Percentiles rank a stretch among this genome's conserved stretches.
phyloP scores from a whole-genome alignment of 2,888 invertebrate species.

The Geotrupes spiniger region DNA sequence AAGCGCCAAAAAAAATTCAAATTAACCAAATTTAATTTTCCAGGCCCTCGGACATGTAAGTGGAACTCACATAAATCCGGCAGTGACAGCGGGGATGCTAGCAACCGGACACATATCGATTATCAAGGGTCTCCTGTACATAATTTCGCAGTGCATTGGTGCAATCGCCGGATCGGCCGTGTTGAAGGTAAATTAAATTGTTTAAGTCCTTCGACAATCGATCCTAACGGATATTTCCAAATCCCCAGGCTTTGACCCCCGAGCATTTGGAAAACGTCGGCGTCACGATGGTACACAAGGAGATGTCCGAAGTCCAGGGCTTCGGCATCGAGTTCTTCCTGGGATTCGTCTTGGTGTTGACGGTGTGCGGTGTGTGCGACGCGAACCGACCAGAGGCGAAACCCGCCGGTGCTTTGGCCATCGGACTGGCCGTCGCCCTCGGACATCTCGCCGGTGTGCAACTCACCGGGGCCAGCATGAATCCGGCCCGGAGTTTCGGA shows the following conservation, averaged over 20 bases:
- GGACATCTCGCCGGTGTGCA: conserved; percentile 83
- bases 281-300: conserved; percentile 28
- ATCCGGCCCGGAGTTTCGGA: conserved; percentile 86
- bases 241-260: conserved; percentile 64
- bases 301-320: conserved; percentile 72
- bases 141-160: conserved; percentile 79
- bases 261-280: conserved; percentile 55
- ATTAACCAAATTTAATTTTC: too few relatives aligned
- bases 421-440: conserved; percentile 81
- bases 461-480: conserved; percentile 88
- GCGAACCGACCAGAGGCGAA: conserved; percentile 74
- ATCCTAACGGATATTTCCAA: not conserved
- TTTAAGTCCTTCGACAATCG: not conserved
- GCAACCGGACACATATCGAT: conserved; percentile 76
- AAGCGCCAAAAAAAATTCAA: too few relatives aligned
- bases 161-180: conserved; percentile 77
- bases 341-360: conserved; percentile 82
- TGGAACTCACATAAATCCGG: conserved; percentile 91
- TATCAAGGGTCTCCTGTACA: conserved; percentile 72
- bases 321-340: conserved; percentile 89
- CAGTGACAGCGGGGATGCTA: conserved; percentile 80
- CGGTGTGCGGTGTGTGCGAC: conserved; percentile 88
- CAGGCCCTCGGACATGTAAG: conserved; percentile 83
- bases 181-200: conserved; percentile 59
- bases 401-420: conserved; percentile 79